phyloP scores from a whole-genome alignment of 2,113 vertebrate genomes.

The Danio rerio region DNA sequence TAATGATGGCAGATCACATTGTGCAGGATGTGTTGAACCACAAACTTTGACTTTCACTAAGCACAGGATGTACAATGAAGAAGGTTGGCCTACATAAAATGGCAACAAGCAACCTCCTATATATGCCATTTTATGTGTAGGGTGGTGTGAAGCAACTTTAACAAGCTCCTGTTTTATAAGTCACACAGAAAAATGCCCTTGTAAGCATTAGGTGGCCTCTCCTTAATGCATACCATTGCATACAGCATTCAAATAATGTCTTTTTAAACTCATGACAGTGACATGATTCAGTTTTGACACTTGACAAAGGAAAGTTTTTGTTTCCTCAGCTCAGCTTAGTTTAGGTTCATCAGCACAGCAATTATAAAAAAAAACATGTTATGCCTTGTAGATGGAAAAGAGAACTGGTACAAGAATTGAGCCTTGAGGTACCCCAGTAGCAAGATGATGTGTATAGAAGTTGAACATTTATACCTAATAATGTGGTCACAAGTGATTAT shows the following conservation, averaged over 20 bases:
- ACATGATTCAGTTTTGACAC: neutral
- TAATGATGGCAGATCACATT: neutral
- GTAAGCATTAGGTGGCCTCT: neutral
- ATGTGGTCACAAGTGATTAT: too few species aligned
- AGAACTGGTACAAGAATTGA: too few species aligned
- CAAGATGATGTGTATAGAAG: too few species aligned
- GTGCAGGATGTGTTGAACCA: neutral
- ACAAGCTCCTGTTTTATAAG: neutral
- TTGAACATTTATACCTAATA: too few species aligned
- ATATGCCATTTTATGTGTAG: neutral
- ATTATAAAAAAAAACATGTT: too few species aligned
- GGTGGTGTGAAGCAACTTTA: neutral
- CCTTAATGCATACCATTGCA: neutral
- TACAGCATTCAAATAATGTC: neutral
- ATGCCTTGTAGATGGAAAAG: too few species aligned
- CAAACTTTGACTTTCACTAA: neutral
- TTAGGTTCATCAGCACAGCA: too few species aligned
- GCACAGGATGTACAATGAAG: constrained; percentile 5
- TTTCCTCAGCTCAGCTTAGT: neutral
- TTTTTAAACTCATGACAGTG: neutral
- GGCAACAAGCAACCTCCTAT: neutral
- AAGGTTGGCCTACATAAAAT: neutral
- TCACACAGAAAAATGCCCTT: neutral
- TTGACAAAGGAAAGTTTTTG: neutral
- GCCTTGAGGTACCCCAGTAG: too few species aligned